Conservation (phyloP, 1,140 invertebrate species). For the Caerostris darwini region DNA sequence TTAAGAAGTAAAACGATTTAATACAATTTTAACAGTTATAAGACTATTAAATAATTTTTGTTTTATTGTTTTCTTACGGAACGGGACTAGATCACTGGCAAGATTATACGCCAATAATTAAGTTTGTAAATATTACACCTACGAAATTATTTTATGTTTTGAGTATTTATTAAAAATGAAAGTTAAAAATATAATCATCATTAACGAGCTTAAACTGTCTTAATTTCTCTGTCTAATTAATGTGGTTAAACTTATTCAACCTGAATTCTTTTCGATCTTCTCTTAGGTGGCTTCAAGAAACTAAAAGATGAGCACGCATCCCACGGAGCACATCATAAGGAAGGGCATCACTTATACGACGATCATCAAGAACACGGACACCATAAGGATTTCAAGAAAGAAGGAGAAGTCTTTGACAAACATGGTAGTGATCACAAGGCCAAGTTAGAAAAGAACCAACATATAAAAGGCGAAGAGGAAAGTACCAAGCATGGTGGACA, state of each 20-base stretch:
- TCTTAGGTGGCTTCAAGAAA: conserved; percentile 31
- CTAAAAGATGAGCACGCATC: conserved; percentile 35
- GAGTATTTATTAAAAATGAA: too few species aligned
- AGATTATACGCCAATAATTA: too few species aligned
- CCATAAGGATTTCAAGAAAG: conserved; percentile 63
- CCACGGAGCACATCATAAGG: conserved; percentile 61
- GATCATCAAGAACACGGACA: conserved; percentile 43
- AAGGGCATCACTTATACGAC: conserved; percentile 62
- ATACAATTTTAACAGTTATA: too few species aligned
- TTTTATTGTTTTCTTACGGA: too few species aligned
- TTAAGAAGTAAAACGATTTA: too few species aligned
- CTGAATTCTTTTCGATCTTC: background rate
- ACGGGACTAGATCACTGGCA: too few species aligned
- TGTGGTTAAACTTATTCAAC: background rate
- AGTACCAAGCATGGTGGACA: conserved; percentile 10
- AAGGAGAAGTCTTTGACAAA: conserved; percentile 68
- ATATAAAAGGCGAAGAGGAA: conserved; percentile 40
- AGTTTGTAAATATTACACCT: too few species aligned
- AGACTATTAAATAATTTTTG: too few species aligned
- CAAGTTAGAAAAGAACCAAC: conserved; percentile 58
- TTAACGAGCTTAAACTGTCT: too few species aligned
- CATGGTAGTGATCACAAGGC: conserved; percentile 55
- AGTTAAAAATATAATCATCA: too few species aligned
- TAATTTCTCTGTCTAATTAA: too few species aligned
- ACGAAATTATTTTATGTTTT: too few species aligned